Evolutionary conservation across 2,113 vertebrate species (phyloP), one percentile per base, ranked within the genome.

Genomic region (Sinosuthora webbiana): DNA sequence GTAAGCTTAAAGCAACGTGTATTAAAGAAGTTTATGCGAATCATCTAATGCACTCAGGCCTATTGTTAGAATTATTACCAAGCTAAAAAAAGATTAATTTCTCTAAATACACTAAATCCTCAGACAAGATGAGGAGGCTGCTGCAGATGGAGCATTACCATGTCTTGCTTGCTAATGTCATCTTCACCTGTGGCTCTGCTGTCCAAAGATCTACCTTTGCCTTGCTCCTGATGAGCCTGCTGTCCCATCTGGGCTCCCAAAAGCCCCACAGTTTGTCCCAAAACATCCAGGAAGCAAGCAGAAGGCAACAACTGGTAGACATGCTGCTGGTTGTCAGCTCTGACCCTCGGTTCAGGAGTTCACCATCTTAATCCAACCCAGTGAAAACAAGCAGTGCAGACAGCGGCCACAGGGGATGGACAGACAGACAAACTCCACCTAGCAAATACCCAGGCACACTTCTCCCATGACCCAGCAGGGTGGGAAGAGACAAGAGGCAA

Each of bases 61-160:
- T 94, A 9, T 96, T 96, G 97, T 98, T 96, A 95, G 92, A 98
- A 97, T 97, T 97, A 98, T 95, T 95, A 97, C 93, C 95, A 87
- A 97, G 96, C 97, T 97, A 97, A 97, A 96, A 97, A 97, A 96
- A 97, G 97, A 98, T 98, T 97, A 98, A 96, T 98, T 97, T 97
- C 92, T 94, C 97, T 98, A 97, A 98, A 98, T 95, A 97, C 95
- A 80, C 76, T 95, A 97, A 97, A 97, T 97, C 97, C 96, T 96
- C 95, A 96, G 90, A 95, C 92, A 85, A 5, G n/a, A 93, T 19
- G 81, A 95, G 55, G 70, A 98, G 70, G 31, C 82, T 94, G 88
- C 80, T 80, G 49, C 11, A 49, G 94, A 87, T 7, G 3, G 71
- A 95, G 90, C 76, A 41, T 65, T 96, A 93, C 78, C 69, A 42